phyloP scores from a whole-genome alignment of 2,797 vertebrate genomes.

The Bradypodion pumilum region DNA sequence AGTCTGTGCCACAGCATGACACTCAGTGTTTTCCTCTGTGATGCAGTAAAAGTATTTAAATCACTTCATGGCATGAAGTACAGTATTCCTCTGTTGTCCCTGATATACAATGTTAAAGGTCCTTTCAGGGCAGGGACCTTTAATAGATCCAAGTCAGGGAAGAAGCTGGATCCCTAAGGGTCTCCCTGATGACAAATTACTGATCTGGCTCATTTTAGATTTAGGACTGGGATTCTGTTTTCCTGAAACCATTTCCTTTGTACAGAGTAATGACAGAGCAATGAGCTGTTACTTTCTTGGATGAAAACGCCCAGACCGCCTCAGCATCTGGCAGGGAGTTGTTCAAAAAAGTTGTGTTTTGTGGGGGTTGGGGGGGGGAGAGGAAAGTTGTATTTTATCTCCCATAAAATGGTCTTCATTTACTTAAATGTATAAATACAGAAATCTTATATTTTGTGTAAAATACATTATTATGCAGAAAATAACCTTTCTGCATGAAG shows the following conservation, averaged over 20 bases:
- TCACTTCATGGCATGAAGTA: neutral
- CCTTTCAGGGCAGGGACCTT: neutral
- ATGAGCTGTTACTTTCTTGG: too few species aligned
- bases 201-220: neutral
- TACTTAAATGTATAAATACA: too few species aligned
- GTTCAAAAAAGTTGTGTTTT: too few species aligned
- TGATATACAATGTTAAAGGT: neutral
- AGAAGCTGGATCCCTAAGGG: neutral
- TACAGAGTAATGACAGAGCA: too few species aligned
- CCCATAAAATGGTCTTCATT: too few species aligned
- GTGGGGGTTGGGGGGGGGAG: too few species aligned
- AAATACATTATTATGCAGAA: too few species aligned
- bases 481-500: too few species aligned
- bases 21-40: neutral
- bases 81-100: neutral
- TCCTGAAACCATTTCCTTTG: too few species aligned
- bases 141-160: neutral
- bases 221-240: neutral
- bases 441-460: too few species aligned
- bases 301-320: neutral
- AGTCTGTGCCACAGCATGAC: neutral
- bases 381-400: too few species aligned
- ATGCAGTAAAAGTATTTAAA: neutral
- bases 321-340: neutral
- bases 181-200: neutral